These are phyloP conservation scores for Creontiades dilutus DNA, from an alignment of 2,888 invertebrate species.

Conservation along the genomic window DNA sequence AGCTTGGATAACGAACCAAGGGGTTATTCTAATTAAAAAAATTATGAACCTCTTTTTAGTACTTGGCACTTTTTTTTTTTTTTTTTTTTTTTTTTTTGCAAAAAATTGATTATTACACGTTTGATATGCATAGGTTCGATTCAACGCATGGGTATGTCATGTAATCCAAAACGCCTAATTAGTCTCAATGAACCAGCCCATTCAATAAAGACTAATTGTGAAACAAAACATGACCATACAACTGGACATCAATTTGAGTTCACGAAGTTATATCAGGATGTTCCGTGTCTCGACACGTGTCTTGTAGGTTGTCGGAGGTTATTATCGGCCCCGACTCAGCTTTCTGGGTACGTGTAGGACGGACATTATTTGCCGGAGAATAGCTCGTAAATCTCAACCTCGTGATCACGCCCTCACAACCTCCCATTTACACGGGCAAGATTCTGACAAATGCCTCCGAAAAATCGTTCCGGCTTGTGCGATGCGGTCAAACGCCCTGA, in stretches of 20 bases:
- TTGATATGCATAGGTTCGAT: no score
- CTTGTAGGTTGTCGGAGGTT: slow-evolving; percentile 2
- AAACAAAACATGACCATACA: not conserved
- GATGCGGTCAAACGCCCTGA: slow-evolving; percentile 7
- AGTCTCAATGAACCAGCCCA: no score
- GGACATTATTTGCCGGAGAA: slow-evolving; percentile 41
- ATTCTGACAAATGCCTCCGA: slow-evolving; percentile 57
- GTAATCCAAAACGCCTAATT: no score
- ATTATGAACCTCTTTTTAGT: no score
- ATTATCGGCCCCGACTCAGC: slow-evolving; percentile 4
- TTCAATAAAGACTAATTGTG: no score
- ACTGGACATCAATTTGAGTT: not conserved
- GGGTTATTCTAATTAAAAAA: no score
- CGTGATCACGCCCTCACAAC: slow-evolving; percentile 56
- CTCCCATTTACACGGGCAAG: not conserved
- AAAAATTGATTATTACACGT: no score
- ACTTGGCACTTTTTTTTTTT: no score
- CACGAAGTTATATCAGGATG: not conserved
- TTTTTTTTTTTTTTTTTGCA: no score
- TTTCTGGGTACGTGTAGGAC: slow-evolving; percentile 48
- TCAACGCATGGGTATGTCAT: no score
- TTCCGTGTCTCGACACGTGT: not conserved
- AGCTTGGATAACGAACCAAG: no score
- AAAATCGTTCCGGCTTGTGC: slow-evolving; percentile 53
- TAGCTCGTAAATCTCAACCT: slow-evolving; percentile 49